Percentiles rank a stretch among this genome's conserved stretches.
Conservation (phyloP, 2,888 invertebrate species). For the Drosophila meridionalis region DNA sequence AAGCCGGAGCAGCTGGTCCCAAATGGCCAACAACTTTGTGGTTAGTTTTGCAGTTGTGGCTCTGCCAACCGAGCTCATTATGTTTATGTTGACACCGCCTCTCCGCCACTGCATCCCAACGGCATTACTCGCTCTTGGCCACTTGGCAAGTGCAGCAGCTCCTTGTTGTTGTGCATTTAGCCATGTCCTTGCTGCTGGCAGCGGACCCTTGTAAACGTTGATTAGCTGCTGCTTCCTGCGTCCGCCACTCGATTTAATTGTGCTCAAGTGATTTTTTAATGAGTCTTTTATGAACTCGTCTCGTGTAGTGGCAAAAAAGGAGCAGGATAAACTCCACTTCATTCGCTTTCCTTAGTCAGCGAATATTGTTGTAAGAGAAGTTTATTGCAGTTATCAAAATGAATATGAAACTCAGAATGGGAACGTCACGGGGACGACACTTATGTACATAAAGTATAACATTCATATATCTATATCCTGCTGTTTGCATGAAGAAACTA, state of each 20-base stretch:
- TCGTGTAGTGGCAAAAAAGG: slow-evolving; percentile 29
- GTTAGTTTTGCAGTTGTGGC: slow-evolving; percentile 64
- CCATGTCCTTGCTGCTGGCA: slow-evolving; percentile 59
- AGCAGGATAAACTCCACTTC: slow-evolving; percentile 18
- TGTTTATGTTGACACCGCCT: slow-evolving; percentile 52
- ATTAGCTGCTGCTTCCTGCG: slow-evolving; percentile 68
- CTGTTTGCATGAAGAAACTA: no score
- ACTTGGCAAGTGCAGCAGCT: slow-evolving; percentile 52
- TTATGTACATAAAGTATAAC: neutral
- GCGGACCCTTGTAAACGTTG: slow-evolving; percentile 71
- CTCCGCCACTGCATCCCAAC: neutral
- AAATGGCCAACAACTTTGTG: slow-evolving; percentile 76
- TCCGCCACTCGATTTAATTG: slow-evolving; percentile 69
- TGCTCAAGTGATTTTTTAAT: slow-evolving; percentile 78
- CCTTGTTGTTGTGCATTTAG: slow-evolving; percentile 57
- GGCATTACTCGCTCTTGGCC: neutral
- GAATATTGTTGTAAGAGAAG: neutral
- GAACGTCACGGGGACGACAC: neutral
- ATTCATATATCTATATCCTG: neutral
- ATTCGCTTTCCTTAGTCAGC: slow-evolving; percentile 12
- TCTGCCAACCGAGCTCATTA: slow-evolving; percentile 67
- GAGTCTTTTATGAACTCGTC: slow-evolving; percentile 74
- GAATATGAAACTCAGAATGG: neutral
- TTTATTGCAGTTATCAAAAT: slow-evolving; percentile 2
- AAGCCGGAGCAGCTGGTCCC: slow-evolving; percentile 56